Base-by-base conservation (phyloP, 2,113 vertebrate genomes). In the Dolichotis patagonum region DNA sequence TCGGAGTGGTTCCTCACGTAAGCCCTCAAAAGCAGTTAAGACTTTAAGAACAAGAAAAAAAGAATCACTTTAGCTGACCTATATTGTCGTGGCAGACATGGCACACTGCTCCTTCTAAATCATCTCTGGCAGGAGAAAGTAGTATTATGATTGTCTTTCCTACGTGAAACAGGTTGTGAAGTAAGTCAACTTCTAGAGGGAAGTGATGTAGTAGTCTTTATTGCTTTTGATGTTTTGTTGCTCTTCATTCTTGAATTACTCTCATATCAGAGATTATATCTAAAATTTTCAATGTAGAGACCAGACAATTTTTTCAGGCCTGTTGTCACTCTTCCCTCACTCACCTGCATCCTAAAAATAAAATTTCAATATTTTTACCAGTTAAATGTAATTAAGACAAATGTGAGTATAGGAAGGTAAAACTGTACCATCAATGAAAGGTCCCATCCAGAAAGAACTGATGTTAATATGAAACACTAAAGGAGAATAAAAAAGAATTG, bases 401-500 rank as follows among this genome's bases (percentile, higher is more conserved):
- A 77, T 30, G 43, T 71, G 69, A 20, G n/a, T 77, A 28, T 46
- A 77, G 26, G 26, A 30, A 46, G 41, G 26, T 77, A 77, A 77
- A 77, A 30, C 43, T 30, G 65, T n/a, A 46, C 24, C 73, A 77
- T 8, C 43, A 80, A 5, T 92, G 58, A 90, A 84, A 83, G 35
- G 62, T 87, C 32, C 58, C 62, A 28, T 78, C 60, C 56, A 89
- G 24, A 81, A 80, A 58, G 35, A 92, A 73, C 58, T 85, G 49
- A 85, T 78, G 3, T 65, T 94, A 75, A 60, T 62, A 13, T 67
- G 46, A 97, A 95, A 71, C 54, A 80, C 41, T 90, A 28, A 85
- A 85, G 91, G 30, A 71, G n/a, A 85, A 65, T 85, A 32, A 78
- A 86, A 93, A 77, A 65, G 35, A 94, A 82, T 89, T 65, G 30